Percentiles rank a stretch among this genome's conserved stretches.
Conservation (phyloP, 53 echinoderm and acorn worm genomes). For the Echinarachnius parma region DNA sequence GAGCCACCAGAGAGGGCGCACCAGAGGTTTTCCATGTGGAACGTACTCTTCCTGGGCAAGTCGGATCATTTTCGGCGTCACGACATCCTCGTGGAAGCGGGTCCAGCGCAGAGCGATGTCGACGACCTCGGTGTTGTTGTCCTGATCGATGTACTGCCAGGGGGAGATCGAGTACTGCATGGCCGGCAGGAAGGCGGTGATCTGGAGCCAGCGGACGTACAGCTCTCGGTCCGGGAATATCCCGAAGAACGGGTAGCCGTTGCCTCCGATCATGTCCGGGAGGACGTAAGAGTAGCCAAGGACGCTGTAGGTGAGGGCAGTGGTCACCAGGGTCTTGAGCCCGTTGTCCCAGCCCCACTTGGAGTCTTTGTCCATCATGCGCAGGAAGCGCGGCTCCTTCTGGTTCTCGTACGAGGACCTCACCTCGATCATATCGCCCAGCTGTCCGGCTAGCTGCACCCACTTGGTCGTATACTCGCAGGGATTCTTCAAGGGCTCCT, state of each 20-base stretch:
- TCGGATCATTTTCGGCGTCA: slow-evolving; percentile 62
- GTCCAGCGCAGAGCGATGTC: slow-evolving; percentile 76
- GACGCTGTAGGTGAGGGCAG: slow-evolving; percentile 78
- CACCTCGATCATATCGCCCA: slow-evolving; percentile 74
- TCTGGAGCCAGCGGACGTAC: slow-evolving; percentile 60
- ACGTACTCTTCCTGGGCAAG: slow-evolving; percentile 60
- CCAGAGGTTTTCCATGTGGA: slow-evolving; percentile 61
- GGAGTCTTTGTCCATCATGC: slow-evolving; percentile 97
- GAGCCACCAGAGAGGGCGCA: slow-evolving; percentile 92
- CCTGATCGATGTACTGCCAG: slow-evolving; percentile 55
- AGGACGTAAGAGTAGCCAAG: slow-evolving; percentile 85
- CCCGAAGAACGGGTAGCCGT: slow-evolving; percentile 62
- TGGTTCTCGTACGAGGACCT: slow-evolving; percentile 84
- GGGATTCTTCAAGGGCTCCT: slow-evolving; percentile 54
- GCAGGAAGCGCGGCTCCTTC: slow-evolving; percentile 67
- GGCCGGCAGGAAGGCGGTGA: slow-evolving; percentile 57
- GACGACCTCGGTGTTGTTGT: slow-evolving; percentile 64
- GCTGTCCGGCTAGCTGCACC: slow-evolving; percentile 65
- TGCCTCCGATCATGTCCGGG: slow-evolving; percentile 96
- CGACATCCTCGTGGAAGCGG: slow-evolving; percentile 68
- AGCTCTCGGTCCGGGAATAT: slow-evolving; percentile 54
- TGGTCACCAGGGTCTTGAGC: slow-evolving; percentile 76
- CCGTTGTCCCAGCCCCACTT: slow-evolving; percentile 92
- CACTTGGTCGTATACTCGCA: slow-evolving; percentile 82
- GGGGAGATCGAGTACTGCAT: slow-evolving; percentile 60